Evolutionary conservation across 2,113 vertebrate genomes (phyloP).

Genomic region (Mustelus asterias): DNA sequence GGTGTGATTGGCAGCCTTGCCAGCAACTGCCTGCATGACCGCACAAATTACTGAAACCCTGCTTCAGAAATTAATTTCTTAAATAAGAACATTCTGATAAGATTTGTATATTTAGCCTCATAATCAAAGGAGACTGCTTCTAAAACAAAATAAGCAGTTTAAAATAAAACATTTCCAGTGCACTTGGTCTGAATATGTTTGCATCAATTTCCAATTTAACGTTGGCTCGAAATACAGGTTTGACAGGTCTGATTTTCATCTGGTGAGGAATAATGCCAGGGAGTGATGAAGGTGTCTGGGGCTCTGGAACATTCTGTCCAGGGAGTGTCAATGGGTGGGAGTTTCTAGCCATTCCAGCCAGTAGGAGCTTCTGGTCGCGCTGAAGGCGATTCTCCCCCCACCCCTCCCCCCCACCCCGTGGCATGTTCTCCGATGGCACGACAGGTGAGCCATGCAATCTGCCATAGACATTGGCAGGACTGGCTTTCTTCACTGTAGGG

Average conservation of each 20-base stretch:
- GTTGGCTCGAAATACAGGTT: not conserved
- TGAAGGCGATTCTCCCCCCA: too few species aligned
- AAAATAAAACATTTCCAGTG: constrained; percentile 91
- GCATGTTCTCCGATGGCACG: too few species aligned
- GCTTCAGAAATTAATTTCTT: constrained; percentile 97
- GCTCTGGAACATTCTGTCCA: not conserved
- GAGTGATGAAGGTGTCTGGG: not conserved
- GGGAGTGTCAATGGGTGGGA: not conserved
- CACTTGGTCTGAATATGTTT: constrained; percentile 50
- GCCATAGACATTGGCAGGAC: too few species aligned
- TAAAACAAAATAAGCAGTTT: constrained; percentile 87
- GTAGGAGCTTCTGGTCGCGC: too few species aligned
- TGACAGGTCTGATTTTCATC: constrained; percentile 19
- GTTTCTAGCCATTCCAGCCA: too few species aligned
- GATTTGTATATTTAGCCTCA: constrained; percentile 95
- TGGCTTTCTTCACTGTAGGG: too few species aligned
- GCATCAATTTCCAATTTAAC: constrained; percentile 85
- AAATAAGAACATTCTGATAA: constrained; percentile 90
- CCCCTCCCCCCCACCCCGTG: too few species aligned
- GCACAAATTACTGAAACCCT: constrained; percentile 78
- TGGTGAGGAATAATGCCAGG: not conserved
- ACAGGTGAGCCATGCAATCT: too few species aligned
- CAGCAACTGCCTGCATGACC: constrained; percentile 75
- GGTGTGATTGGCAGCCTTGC: constrained; percentile 86
- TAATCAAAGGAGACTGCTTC: constrained; percentile 81